Percentiles rank a stretch among this genome's conserved stretches.
Conservation (phyloP, 2,113 vertebrate genomes). For the Nesogale talazaci region DNA sequence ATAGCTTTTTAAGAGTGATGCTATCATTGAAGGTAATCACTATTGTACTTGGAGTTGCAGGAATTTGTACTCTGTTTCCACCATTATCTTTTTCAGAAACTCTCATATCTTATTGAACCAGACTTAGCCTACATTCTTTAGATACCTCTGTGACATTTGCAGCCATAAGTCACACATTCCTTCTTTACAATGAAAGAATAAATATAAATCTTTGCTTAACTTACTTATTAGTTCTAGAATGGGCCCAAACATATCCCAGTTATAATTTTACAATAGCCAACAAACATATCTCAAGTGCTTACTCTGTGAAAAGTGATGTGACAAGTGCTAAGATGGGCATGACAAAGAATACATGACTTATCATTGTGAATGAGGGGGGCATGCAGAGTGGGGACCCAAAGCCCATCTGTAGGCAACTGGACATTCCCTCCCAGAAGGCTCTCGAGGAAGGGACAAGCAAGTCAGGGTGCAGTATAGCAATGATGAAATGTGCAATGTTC, state of each 20-base stretch:
- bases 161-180: slow-evolving; percentile 6
- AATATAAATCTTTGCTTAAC: slow-evolving; percentile 12
- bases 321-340: not conserved
- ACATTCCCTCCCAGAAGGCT: no score
- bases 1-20: slow-evolving; percentile 33
- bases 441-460: no score
- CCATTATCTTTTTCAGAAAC: not conserved
- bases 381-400: no score
- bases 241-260: not conserved
- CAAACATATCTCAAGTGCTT: slow-evolving; percentile 8
- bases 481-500: no score
- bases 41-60: slow-evolving; percentile 9
- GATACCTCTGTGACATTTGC: not conserved
- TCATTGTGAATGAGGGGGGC: no score
- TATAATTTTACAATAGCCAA: slow-evolving; percentile 24
- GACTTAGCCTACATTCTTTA: slow-evolving; percentile 8
- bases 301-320: slow-evolving; percentile 7
- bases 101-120: not conserved
- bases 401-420: no score
- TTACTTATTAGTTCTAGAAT: slow-evolving; percentile 10
- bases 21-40: slow-evolving; percentile 29
- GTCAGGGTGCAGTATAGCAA: no score
- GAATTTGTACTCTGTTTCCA: slow-evolving; percentile 20
- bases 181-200: slow-evolving; percentile 26
- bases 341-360: no score